Evolutionary conservation across 2,888 invertebrate species (phyloP).

Genomic region (Lissocephala sabroskyi): DNA sequence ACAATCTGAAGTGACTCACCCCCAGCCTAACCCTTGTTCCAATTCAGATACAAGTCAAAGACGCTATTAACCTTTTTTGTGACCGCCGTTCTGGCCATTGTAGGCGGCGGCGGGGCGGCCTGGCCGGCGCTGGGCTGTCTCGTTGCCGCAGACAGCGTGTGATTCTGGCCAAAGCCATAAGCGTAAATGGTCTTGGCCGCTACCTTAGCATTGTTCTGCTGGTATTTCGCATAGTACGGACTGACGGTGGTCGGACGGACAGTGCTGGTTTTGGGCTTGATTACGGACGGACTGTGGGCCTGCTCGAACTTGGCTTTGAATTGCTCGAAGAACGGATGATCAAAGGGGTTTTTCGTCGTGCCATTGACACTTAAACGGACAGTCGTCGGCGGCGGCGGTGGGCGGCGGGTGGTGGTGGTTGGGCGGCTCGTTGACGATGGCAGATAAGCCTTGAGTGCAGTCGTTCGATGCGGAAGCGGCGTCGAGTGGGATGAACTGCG

Average conservation of each 20-base stretch:
- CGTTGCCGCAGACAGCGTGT: no score
- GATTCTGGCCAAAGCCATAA: constrained; percentile 34
- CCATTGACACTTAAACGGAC: background rate
- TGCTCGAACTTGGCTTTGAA: constrained; percentile 29
- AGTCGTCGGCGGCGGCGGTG: constrained; percentile 8
- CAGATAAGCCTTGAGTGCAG: background rate
- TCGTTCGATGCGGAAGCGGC: background rate
- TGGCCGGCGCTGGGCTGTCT: no score
- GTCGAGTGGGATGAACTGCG: no score
- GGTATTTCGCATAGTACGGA: constrained; percentile 41
- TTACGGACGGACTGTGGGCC: background rate
- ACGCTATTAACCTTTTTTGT: constrained; percentile 6
- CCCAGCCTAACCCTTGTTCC: constrained; percentile 7
- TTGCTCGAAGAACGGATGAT: constrained; percentile 45
- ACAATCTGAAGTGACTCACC: constrained; percentile 15
- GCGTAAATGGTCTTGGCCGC: constrained; percentile 36
- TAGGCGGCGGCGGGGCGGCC: no score
- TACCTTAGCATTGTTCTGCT: constrained; percentile 35
- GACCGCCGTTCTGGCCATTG: constrained; percentile 14
- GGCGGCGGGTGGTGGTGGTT: constrained; percentile 10
- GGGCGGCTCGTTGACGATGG: background rate
- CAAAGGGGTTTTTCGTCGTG: constrained; percentile 29
- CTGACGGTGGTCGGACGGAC: constrained; percentile 26
- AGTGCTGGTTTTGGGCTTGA: background rate
- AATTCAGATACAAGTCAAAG: constrained; percentile 23